Base-by-base conservation (phyloP, 2,888 invertebrate genomes). In the Augochlorella aurata region DNA sequence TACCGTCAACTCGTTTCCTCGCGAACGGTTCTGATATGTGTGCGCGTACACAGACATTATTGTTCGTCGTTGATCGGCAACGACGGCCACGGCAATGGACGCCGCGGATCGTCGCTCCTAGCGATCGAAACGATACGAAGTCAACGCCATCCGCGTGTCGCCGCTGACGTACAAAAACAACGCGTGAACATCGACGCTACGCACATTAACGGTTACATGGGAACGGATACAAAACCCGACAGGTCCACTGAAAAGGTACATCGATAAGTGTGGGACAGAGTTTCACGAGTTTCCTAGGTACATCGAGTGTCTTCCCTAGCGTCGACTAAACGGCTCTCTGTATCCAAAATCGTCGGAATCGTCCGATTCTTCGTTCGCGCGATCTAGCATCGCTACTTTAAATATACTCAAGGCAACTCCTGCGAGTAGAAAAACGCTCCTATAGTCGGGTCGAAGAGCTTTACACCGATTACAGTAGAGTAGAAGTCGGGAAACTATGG, bases 21-120 rank as follows among this genome's bases (percentile, higher is more conserved):
- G 29, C 70, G 12, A 38, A 58, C 58, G 21, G n/a, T 54, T 38
- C 29, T 81, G 82, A 81, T 82, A 82, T 82, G 77, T 74, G 66
- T 68, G 58, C 74, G 47, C 66, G 66, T 61, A 50, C 49, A 76
- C 69, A 69, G 21, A 66, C 21, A 81, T 52, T 49, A 68, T 38
- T 71, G 63, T 69, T 81, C 65, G 8, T 49, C 24, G 9, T 49
- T 14, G 47, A 52, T 49, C 75, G 52, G 38, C 69, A 47, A 38
- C 44, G n/a, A 1, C 24, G 45, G 24, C 63, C 10, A 21, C 47
- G 49, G 18, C 18, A 49, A 45, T 49, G 63, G 71, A 18, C 9
- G 14, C 24, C 38, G 29, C 50, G 4, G 54, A 14, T 18, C 12
- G 14, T 21, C 67, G 38, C 29, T n/a, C 52, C 9, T 18, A 63